Conservation (phyloP, 1,140 invertebrate species). For the Augochlora pura region DNA sequence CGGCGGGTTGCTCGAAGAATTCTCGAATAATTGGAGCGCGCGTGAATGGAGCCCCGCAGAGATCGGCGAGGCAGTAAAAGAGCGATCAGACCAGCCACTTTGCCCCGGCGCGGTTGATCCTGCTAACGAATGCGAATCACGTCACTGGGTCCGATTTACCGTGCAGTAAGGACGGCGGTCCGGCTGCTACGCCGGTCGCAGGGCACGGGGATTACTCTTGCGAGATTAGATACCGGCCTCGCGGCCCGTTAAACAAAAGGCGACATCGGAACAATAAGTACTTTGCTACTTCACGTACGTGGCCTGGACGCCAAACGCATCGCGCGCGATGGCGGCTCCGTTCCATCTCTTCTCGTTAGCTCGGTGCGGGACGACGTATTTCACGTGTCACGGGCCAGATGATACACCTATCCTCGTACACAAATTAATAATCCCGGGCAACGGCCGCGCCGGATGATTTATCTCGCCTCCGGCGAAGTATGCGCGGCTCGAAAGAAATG, state of each 20-base stretch:
- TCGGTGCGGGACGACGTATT: background rate
- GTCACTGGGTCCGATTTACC: slow-evolving; percentile 42
- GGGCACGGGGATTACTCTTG: slow-evolving; percentile 54
- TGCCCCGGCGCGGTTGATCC: background rate
- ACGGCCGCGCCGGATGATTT: slow-evolving; percentile 11
- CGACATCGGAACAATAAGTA: slow-evolving; percentile 52
- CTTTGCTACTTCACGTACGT: slow-evolving; percentile 41
- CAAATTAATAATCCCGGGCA: slow-evolving; percentile 40
- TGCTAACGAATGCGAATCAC: slow-evolving; percentile 58
- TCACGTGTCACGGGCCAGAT: slow-evolving; percentile 25
- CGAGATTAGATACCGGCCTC: slow-evolving; percentile 51
- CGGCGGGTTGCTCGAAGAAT: background rate
- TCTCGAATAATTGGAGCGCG: background rate
- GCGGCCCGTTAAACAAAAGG: slow-evolving; percentile 54
- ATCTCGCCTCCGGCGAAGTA: background rate
- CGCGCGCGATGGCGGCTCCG: background rate
- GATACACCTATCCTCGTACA: slow-evolving; percentile 12
- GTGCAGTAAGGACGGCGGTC: slow-evolving; percentile 16
- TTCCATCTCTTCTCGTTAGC: slow-evolving; percentile 42
- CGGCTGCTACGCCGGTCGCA: background rate
- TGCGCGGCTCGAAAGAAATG: background rate
- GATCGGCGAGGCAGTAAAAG: background rate
- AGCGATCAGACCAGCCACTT: background rate
- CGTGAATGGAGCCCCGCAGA: background rate
- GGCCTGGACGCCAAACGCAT: slow-evolving; percentile 25